Conservation (phyloP, 2,888 invertebrate species). For the Drosophila nr. perissopoda region DNA sequence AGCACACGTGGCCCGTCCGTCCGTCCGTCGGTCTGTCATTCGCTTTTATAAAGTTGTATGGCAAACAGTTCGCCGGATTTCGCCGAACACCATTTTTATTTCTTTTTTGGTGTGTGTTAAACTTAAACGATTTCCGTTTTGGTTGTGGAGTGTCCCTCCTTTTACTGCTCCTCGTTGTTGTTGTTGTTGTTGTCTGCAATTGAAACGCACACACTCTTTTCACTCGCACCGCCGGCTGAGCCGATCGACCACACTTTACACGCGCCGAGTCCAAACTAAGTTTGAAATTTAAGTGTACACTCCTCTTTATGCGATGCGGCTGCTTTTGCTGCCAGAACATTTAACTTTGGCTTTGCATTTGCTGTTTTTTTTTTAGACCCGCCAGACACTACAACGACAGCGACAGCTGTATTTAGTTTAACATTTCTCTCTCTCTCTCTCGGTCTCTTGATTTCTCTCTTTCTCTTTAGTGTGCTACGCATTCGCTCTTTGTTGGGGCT, state of each 20-base stretch:
- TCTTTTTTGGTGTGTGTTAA: not conserved
- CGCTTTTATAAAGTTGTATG: constrained; percentile 1
- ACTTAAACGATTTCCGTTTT: constrained; percentile 6
- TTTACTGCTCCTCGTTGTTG: not conserved
- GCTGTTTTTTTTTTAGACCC: constrained; percentile 22
- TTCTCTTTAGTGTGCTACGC: constrained; percentile 38
- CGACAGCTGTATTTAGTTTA: constrained; percentile 43
- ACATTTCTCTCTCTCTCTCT: constrained; percentile 11
- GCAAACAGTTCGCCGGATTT: constrained; percentile 28
- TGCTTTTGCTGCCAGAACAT: constrained; percentile 34
- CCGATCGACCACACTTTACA: constrained; percentile 51
- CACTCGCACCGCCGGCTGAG: not conserved
- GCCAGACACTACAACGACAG: constrained; percentile 5
- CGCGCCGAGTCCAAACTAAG: constrained; percentile 68
- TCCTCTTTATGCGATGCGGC: constrained; percentile 59
- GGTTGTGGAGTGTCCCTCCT: not conserved
- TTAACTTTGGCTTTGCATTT: constrained; percentile 70
- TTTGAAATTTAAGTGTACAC: constrained; percentile 45
- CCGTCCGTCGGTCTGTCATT: constrained; percentile 12
- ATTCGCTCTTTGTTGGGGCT: constrained; percentile 41
- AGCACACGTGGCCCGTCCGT: constrained; percentile 46
- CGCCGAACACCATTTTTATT: constrained; percentile 15
- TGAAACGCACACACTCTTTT: not conserved
- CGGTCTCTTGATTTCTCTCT: constrained; percentile 5
- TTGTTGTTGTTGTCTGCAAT: constrained; percentile 4